A percentile compares a stretch with the other conserved stretches of the same genome.
phyloP scores from a whole-genome alignment of 2,113 vertebrate species.

The Coryphaenoides rupestris region DNA sequence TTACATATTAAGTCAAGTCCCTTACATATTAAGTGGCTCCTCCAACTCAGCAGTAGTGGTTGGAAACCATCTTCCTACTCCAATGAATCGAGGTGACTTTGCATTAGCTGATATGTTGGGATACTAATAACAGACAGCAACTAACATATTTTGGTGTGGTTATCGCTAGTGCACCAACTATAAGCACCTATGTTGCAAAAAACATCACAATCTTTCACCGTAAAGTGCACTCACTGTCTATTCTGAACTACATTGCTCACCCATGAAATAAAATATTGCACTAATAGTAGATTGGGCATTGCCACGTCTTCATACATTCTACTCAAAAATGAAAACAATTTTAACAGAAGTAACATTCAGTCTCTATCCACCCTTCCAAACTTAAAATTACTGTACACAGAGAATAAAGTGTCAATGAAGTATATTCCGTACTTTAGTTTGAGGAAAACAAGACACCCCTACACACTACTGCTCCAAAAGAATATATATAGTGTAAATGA shows the following conservation, averaged over 20 bases:
- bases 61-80: constrained; percentile 41
- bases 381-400: constrained; percentile 31
- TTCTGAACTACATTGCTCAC: constrained; percentile 2
- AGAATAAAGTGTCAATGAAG: constrained; percentile 30
- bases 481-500: constrained; percentile 20
- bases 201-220: constrained; percentile 27
- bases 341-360: constrained; percentile 24
- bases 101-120: constrained; percentile 6
- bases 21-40: constrained; percentile 6
- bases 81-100: constrained; percentile 38
- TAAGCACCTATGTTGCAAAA: constrained; percentile 44
- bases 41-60: constrained; percentile 21
- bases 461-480: constrained; percentile 35
- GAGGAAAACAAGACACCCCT: constrained; percentile 24
- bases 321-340: constrained; percentile 14
- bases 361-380: constrained; percentile 13
- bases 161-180: constrained; percentile 54
- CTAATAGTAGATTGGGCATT: constrained; percentile 13
- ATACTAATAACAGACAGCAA: constrained; percentile 36
- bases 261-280: constrained; percentile 37
- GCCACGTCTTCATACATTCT: constrained; percentile 14
- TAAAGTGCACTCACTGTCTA: constrained; percentile 65
- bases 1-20: too few species aligned
- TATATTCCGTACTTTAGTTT: constrained; percentile 13
- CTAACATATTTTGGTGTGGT: constrained; percentile 43